Evolutionary conservation across 2,888 invertebrate genomes (phyloP), one percentile per base, ranked within the genome.

Genomic region (Lissocephala sabroskyi): DNA sequence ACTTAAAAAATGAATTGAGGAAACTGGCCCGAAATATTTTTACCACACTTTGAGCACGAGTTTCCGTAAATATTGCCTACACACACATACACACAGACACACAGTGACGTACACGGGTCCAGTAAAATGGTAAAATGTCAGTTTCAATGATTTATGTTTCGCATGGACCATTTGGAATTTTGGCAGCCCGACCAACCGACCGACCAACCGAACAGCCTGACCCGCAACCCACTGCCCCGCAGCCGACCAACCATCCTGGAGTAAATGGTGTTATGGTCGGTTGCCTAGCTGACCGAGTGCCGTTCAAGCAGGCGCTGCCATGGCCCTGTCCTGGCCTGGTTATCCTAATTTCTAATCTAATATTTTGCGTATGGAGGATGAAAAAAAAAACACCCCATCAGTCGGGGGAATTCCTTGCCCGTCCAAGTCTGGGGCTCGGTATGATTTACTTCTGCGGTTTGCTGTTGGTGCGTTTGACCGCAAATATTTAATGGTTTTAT

Each of bases 141-240:
- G 80, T 61, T 79, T 57, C 79, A 77, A 81, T 81, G 80, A 81
- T 81, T 81, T 79, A 81, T 81, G 80, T 65, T 73, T 71, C 57
- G 68, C 66, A 70, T 73, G 74, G 56, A 64, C 63, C 68, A 68
- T 75, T 73, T 61, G 60, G 62, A 71, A 59, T 66, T 70, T 70
- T 58, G 62, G 65, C 65, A 65, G 73, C 14, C 11, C 35, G 35
- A 35, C 6, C 35, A 35, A 5, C 13, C 13, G n/a, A n/a, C n/a
- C n/a, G n/a, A 11, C 11, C 35, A 16, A 35, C 6, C 35, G 16
- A 23, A 23, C 23, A 23, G 7, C 23, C 35, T 35, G 10, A 18
- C 14, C 18, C 28, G 18, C 13, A n/a, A 11, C 16, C 35, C 19
- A 26, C 16, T 19, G 18, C 17, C 16, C 26, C 30, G 16, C 26